Percentiles rank a stretch among this genome's conserved stretches.
Evolutionary conservation across 2,797 vertebrate genomes (phyloP).

Genomic region (Trachurus trachurus): DNA sequence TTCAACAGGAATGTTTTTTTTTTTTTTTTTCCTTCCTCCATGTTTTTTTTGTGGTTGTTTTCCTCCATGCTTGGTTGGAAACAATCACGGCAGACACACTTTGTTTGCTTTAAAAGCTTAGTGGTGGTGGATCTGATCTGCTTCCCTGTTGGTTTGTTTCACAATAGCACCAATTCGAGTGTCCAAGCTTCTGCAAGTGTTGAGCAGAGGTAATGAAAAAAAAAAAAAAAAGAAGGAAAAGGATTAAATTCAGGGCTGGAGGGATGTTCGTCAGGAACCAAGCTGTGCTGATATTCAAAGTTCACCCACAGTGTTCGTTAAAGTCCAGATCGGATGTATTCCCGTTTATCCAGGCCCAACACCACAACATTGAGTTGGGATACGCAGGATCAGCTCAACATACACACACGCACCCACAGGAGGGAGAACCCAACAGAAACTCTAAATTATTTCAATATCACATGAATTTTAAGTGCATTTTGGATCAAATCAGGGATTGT

Average conservation of each 20-base stretch:
- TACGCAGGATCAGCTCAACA: slow-evolving; percentile 37
- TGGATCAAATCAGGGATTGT: slow-evolving; percentile 46
- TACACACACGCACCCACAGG: slow-evolving; percentile 17
- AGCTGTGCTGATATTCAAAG: slow-evolving; percentile 70
- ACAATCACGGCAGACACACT: slow-evolving; percentile 49
- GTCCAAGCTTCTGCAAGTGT: slow-evolving; percentile 63
- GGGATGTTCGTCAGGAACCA: slow-evolving; percentile 32
- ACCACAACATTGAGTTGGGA: slow-evolving; percentile 29
- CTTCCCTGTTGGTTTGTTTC: slow-evolving; percentile 54
- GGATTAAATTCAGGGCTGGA: slow-evolving; percentile 21
- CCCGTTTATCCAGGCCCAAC: slow-evolving; percentile 46
- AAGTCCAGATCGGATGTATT: slow-evolving; percentile 57
- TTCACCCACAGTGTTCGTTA: slow-evolving; percentile 57
- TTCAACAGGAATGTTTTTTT: slow-evolving; percentile 69
- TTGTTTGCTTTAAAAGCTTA: slow-evolving; percentile 62
- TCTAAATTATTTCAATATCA: slow-evolving; percentile 39
- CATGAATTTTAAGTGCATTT: slow-evolving; percentile 70
- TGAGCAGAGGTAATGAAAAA: slow-evolving; percentile 53
- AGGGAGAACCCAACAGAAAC: slow-evolving; percentile 30
- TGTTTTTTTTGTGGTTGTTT: slow-evolving; percentile 31
- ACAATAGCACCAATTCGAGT: slow-evolving; percentile 81
- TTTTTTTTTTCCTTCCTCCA: slow-evolving; percentile 14
- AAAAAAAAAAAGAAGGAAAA: not conserved
- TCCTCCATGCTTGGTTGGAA: slow-evolving; percentile 52
- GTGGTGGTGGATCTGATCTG: slow-evolving; percentile 56